Base-by-base conservation (phyloP, 2,113 vertebrate species). In the Eulemur rufifrons region DNA sequence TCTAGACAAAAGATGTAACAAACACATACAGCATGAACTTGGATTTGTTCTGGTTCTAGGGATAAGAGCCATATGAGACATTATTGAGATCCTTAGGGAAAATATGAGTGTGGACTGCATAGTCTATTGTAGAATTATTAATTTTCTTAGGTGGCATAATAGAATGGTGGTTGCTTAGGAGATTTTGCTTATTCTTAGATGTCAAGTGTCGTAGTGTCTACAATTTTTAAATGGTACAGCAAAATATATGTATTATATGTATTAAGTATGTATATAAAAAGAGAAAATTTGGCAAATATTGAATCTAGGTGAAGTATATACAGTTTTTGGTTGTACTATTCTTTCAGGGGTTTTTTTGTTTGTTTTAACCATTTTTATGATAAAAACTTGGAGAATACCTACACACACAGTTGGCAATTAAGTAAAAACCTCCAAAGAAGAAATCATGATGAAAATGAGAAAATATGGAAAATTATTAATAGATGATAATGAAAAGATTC, bases 391-490 rank as follows among this genome's bases (percentile, higher is more conserved):
- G 23, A 47, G 17, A 89, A 52, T 39, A 77, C 47, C 23, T 86
- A 3, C 23, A 21, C 23, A 21, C 18, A 64, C 2, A 64, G 54
- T 63, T 74, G 64, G 15, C 39, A 76, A 23, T 63, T 90, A 69
- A 32, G 29, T 32, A 93, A 76, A 6, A 77, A 86, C 39, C 61
- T 77, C 45, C 29, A 86, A 45, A 71, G 42, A 59, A 61, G 50
- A 96, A 77, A 94, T 73, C 11, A 29, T 94, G 82, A 37, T 59
- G 34, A 76, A 83, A 82, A 84, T 88, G 84, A 88, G 77, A 88
- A 77, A 71, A 82, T 76, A 18, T 20, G 50, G 21, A 82, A 42
- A 77, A 91, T 42, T 83, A 54, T 54, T 54, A 54, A 54, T 54
- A 25, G 9, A 61, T 83, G 29, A 47, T 89, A 94, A 88, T 83